A percentile compares a stretch with the other conserved stretches of the same genome.
phyloP scores from a whole-genome alignment of 2,797 vertebrate genomes.

The Poeciliopsis paucimaculata region DNA sequence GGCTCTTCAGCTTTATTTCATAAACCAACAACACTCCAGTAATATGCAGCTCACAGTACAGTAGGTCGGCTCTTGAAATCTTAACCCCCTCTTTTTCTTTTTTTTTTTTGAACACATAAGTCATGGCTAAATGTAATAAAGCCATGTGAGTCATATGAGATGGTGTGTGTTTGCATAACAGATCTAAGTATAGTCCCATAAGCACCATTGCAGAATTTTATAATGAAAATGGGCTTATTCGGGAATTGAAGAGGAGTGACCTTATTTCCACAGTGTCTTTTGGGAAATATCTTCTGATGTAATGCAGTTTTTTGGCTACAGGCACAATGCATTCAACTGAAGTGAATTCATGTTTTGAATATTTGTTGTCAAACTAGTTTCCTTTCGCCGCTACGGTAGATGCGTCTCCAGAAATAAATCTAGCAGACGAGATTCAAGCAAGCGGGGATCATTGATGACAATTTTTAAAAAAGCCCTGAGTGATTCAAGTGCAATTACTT shows the following conservation, averaged over 20 bases:
- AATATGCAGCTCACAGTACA: constrained; percentile 40
- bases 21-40: constrained; percentile 39
- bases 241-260: constrained; percentile 67
- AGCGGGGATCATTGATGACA: constrained; percentile 44
- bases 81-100: constrained; percentile 48
- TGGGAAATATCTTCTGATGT: constrained; percentile 62
- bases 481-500: constrained; percentile 62
- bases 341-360: constrained; percentile 34
- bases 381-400: constrained; percentile 29
- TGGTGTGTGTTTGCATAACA: constrained; percentile 65
- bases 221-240: constrained; percentile 56
- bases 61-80: constrained; percentile 50
- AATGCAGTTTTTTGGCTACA: constrained; percentile 56
- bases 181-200: constrained; percentile 47
- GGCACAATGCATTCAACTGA: constrained; percentile 38
- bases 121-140: constrained; percentile 55
- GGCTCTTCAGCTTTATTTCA: constrained; percentile 41
- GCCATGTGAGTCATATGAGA: constrained; percentile 54
- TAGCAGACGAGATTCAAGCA: constrained; percentile 52
- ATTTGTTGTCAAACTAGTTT: neutral
- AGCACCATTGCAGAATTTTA: constrained; percentile 42
- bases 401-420: constrained; percentile 36
- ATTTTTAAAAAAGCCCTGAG: constrained; percentile 30
- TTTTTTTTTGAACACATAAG: constrained; percentile 41
- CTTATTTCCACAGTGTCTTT: constrained; percentile 56